These are phyloP conservation scores for Cyclura pinguis DNA, from an alignment of 2,797 vertebrate genomes.

Conservation along the genomic window DNA sequence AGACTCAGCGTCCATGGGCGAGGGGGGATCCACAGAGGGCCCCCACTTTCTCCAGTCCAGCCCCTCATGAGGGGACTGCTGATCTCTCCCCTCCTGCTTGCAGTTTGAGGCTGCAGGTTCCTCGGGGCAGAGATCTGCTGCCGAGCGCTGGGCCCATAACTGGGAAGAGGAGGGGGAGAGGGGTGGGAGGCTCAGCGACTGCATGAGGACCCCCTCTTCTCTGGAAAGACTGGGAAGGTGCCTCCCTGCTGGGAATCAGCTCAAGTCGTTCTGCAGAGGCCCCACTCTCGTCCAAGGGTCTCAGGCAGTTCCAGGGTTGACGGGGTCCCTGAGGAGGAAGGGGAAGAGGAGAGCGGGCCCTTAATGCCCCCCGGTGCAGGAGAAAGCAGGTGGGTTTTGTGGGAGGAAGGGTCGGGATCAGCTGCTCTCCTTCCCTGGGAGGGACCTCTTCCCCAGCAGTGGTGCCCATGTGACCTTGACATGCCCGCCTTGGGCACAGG, in stretches of 20 bases:
- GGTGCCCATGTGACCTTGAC: neutral
- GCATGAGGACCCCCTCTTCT: no score
- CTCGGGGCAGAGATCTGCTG: neutral
- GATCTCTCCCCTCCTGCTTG: neutral
- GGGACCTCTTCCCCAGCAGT: neutral
- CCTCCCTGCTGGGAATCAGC: no score
- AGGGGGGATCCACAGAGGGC: no score
- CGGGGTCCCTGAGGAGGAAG: neutral
- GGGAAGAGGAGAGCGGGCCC: neutral
- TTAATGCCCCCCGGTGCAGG: neutral
- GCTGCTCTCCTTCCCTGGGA: neutral
- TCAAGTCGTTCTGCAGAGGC: no score
- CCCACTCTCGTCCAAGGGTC: neutral
- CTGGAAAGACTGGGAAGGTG: no score
- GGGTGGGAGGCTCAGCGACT: no score
- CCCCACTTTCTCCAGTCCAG: no score
- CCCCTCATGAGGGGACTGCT: no score
- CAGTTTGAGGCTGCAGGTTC: neutral
- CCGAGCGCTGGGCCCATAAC: neutral
- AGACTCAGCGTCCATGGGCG: no score
- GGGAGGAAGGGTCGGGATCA: fast-evolving
- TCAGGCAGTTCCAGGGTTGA: neutral
- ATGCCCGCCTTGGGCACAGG: neutral
- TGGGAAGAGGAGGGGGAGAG: neutral
- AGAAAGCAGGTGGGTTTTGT: neutral